Evolutionary conservation across 2,113 vertebrate species (phyloP).

Genomic region (Parotia lawesii): DNA sequence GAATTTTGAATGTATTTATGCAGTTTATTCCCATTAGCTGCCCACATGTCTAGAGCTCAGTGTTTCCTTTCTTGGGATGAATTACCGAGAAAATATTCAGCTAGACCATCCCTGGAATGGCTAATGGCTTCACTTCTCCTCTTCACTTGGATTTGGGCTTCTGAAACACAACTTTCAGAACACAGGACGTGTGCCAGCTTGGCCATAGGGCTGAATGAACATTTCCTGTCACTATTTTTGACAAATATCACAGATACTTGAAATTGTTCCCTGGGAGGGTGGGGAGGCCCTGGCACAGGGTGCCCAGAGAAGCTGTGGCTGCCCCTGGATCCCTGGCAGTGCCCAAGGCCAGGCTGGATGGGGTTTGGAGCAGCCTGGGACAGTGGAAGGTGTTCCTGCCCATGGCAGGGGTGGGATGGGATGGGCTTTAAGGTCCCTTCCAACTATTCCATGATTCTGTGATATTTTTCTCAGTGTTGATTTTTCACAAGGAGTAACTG

Average conservation of each 20-base stretch:
- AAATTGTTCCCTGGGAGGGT: not conserved
- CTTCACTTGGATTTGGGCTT: not conserved
- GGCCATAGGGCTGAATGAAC: not conserved
- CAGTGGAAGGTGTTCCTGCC: fast-evolving
- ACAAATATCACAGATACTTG: not conserved
- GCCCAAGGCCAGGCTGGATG: fast-evolving
- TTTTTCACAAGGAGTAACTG: not conserved
- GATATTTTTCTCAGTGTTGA: not conserved
- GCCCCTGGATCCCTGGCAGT: not conserved
- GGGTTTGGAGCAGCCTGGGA: not conserved
- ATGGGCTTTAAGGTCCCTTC: not conserved
- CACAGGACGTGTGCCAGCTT: not conserved
- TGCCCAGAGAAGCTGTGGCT: not conserved
- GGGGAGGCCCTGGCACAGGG: not conserved
- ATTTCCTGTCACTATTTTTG: not conserved
- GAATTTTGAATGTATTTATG: not conserved
- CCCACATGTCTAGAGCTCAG: not conserved
- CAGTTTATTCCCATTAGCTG: not conserved
- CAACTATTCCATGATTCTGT: not conserved
- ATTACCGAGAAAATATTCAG: not conserved
- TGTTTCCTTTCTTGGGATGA: not conserved
- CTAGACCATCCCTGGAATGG: not conserved
- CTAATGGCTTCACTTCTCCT: not conserved
- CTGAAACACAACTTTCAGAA: not conserved
- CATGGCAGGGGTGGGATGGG: not conserved